phyloP scores from a whole-genome alignment of 2,113 vertebrate species.

The Camelus dromedarius region DNA sequence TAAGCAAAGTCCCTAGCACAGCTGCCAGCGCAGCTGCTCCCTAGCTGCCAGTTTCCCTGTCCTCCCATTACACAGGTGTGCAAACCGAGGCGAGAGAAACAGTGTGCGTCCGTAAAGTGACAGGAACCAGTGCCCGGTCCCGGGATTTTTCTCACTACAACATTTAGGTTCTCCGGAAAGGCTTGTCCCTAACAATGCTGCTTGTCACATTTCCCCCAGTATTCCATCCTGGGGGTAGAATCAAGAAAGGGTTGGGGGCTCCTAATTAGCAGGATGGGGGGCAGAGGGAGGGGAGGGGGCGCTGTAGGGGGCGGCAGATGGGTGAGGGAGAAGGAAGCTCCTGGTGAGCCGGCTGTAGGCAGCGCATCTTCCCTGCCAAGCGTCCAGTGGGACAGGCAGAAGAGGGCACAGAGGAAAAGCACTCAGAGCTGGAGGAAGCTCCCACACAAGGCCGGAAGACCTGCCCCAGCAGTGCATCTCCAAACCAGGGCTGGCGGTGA shows the following conservation, averaged over 20 bases:
- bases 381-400: neutral
- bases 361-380: neutral
- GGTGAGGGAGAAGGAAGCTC: neutral
- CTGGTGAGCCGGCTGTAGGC: neutral
- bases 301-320: neutral
- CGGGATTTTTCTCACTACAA: neutral
- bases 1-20: neutral
- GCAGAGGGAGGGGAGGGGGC: neutral
- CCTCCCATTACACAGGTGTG: neutral
- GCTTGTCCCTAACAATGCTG: neutral
- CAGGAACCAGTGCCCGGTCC: neutral
- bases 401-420: neutral
- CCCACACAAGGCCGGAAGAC: neutral
- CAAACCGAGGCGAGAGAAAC: constrained; percentile 7
- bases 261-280: neutral
- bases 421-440: neutral
- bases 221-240: neutral
- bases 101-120: neutral
- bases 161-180: neutral
- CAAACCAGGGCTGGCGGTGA: neutral
- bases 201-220: neutral
- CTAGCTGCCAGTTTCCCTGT: neutral
- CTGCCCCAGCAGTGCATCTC: neutral
- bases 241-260: neutral
- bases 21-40: neutral